Conservation (phyloP, 2,797 vertebrate genomes). For the Syndactyla subalaris region DNA sequence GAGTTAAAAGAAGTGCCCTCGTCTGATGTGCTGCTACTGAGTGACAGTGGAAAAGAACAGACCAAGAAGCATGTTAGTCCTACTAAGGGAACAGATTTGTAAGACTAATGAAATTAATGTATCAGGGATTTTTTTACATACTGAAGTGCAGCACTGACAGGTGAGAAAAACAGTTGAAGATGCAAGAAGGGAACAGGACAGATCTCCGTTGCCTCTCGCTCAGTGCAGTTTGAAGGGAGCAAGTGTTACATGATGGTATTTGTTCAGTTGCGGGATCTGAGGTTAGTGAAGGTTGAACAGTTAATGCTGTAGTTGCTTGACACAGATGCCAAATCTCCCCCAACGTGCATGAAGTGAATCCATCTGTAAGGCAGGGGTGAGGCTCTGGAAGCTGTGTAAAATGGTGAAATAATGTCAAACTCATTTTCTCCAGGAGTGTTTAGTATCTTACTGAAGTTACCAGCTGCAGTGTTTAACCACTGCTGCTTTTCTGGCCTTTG, state of each 20-base stretch:
- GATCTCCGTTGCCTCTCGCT: neutral
- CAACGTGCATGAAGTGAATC: neutral
- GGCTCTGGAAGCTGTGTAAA: neutral
- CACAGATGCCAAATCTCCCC: neutral
- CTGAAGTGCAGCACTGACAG: neutral
- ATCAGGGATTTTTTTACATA: neutral
- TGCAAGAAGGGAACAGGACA: neutral
- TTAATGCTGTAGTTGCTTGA: neutral
- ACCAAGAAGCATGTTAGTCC: neutral
- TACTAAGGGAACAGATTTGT: neutral
- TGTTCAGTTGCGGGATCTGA: neutral
- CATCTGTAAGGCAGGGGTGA: neutral
- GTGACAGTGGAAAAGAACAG: neutral
- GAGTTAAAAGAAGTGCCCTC: neutral
- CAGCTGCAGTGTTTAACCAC: neutral
- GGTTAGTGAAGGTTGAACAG: neutral
- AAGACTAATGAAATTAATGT: neutral
- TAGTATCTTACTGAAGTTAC: neutral
- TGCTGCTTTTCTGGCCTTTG: neutral
- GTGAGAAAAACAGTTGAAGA: neutral
- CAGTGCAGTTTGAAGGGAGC: neutral
- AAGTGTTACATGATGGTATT: rapidly evolving
- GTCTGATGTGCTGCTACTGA: neutral
- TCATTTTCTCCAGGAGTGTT: neutral
- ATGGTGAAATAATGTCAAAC: neutral